Evolutionary conservation across 2,797 vertebrate genomes (phyloP).

Genomic region (Cynopterus sphinx): DNA sequence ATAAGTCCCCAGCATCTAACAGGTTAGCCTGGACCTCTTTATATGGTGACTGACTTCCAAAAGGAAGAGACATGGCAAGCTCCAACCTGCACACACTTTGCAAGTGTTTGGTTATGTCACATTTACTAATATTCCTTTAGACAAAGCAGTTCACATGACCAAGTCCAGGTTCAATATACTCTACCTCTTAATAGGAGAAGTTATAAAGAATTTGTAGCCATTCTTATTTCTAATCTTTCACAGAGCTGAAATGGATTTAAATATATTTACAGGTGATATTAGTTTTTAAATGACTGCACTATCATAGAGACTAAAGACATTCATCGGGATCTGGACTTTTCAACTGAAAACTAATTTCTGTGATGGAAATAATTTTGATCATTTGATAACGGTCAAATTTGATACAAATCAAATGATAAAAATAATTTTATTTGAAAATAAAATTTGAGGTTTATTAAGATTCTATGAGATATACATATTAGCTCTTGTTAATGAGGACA

Average conservation of each 20-base stretch:
- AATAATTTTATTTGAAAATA: not conserved
- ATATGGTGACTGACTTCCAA: not conserved
- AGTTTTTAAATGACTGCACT: not conserved
- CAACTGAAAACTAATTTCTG: slow-evolving; percentile 11
- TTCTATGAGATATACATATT: not conserved
- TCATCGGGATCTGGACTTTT: not conserved
- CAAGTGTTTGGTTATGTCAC: not conserved
- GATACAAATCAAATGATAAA: not conserved
- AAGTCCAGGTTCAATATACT: not conserved
- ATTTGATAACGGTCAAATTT: not conserved
- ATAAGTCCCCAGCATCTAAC: not conserved
- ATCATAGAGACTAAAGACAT: not conserved
- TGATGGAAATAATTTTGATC: not conserved
- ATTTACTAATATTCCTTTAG: not conserved
- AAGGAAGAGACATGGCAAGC: not conserved
- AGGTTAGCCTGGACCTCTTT: not conserved
- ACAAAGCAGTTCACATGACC: not conserved
- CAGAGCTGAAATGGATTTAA: slow-evolving; percentile 22
- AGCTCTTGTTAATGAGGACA: slow-evolving; percentile 44
- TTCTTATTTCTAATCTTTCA: not conserved
- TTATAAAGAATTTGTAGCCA: not conserved
- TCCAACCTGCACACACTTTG: not conserved
- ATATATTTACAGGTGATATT: not conserved
- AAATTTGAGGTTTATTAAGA: slow-evolving; percentile 41
- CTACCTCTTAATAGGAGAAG: not conserved